A percentile compares a stretch with the other conserved stretches of the same genome.
These are phyloP conservation scores for Alca torda DNA, from an alignment of 2,797 vertebrate genomes.

Conservation along the genomic window DNA sequence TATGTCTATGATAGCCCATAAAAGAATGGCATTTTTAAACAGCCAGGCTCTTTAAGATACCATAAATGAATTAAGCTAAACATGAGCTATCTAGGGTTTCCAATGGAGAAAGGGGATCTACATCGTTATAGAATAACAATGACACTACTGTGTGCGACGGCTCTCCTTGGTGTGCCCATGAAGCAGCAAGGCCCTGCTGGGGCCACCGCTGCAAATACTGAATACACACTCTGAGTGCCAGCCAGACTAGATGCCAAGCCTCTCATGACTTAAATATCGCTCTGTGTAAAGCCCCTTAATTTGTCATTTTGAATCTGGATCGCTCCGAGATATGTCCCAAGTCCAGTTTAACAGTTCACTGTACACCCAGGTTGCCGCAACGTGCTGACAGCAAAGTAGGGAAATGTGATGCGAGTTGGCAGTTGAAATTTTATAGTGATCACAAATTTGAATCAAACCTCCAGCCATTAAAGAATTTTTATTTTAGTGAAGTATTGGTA, in stretches of 20 bases:
- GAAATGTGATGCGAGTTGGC: rapidly evolving
- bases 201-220: neutral
- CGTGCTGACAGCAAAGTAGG: neutral
- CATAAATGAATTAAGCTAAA: neutral
- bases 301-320: neutral
- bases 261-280: neutral
- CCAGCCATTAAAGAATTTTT: neutral
- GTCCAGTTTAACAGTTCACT: neutral
- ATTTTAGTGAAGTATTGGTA: neutral
- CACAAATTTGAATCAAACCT: neutral
- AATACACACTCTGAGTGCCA: neutral
- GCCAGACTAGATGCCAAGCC: neutral
- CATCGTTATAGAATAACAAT: neutral
- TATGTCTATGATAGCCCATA: neutral
- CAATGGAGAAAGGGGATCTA: neutral
- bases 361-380: neutral
- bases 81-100: neutral
- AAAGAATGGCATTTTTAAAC: slow-evolving; percentile 61
- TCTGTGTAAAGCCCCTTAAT: neutral
- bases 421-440: neutral
- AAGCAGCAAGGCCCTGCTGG: neutral
- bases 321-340: neutral
- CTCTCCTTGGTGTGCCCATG: neutral
- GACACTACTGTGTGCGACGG: neutral
- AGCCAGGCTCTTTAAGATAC: neutral